Evolutionary conservation across 2,888 invertebrate genomes (phyloP).

Genomic region (Hypomecis atomaria): DNA sequence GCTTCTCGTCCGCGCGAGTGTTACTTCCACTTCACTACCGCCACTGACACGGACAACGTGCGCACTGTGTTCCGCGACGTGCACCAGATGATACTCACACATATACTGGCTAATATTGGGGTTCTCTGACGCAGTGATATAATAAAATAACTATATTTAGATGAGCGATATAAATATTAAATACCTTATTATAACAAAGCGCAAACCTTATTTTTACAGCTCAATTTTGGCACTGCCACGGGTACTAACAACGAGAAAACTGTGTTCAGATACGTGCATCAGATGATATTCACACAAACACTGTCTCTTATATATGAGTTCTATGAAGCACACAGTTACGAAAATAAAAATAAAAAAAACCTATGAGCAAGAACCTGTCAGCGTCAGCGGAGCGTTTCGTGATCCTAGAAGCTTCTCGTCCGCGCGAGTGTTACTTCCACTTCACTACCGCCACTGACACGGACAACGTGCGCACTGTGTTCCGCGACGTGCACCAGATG

Average conservation of each 20-base stretch:
- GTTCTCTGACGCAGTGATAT: slow-evolving; percentile 57
- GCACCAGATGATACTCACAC: slow-evolving; percentile 86
- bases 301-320: too few species aligned
- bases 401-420: slow-evolving; percentile 62
- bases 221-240: too few species aligned
- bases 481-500: slow-evolving; percentile 89
- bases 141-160: background rate
- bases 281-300: too few species aligned
- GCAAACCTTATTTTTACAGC: too few species aligned
- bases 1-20: slow-evolving; percentile 82
- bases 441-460: slow-evolving; percentile 91
- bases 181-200: too few species aligned
- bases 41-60: slow-evolving; percentile 90
- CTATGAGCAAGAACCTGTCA: slow-evolving; percentile 52
- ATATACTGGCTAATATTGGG: slow-evolving; percentile 75
- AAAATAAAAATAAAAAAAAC: too few species aligned
- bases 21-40: slow-evolving; percentile 90
- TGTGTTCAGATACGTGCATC: too few species aligned
- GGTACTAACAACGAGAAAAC: too few species aligned
- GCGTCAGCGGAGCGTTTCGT: slow-evolving; percentile 70
- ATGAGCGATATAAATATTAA: too few species aligned
- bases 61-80: slow-evolving; percentile 90
- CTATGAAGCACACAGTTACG: too few species aligned
- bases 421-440: slow-evolving; percentile 88
- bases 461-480: slow-evolving; percentile 88